Base-by-base conservation (phyloP, 2,888 invertebrate genomes). In the Eupithecia tripunctaria region DNA sequence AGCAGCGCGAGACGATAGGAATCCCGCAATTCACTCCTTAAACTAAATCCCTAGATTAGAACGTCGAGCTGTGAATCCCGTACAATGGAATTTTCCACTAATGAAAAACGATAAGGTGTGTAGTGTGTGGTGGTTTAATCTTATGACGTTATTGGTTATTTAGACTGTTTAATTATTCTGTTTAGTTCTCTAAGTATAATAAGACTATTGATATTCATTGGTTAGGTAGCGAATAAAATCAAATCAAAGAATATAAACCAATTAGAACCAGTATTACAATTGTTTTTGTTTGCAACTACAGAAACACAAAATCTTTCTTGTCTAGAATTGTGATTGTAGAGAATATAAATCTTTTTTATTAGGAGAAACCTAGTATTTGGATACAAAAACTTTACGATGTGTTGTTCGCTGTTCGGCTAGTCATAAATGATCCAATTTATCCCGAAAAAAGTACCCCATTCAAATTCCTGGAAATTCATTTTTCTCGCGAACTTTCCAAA, bases 1-100 rank as follows among this genome's bases (percentile, higher is more conserved):
- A 90, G 88, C 86, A 81, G 78, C 80, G 81, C 83, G 82, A 84
- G 81, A 80, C 77, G 79, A 76, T 77, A 82, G 86, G 89, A 89
- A 90, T 90, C 83, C 84, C 82, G 89, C 88, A 86, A 88, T 89
- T 87, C 86, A 86, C 84, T 84, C 81, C 84, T 84, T 82, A 81
- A 85, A 87, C 88, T 86, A 85, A 89, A 87, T 86, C 87, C 82
- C 77, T 76, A 79, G 87, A 89, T 90, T 88, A 88, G 87, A 88
- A 88, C 68, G 83, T 84, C 81, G 80, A 82, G 82, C 81, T 80
- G 78, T 79, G 82, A 84, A 82, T 81, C 79, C 79, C 76, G 78
- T 78, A 80, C 78, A 82, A 78, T 81, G 82, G 84, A 85, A 86
- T 86, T 86, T 64, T 85, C 78, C 73, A 76, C 71, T 77, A 78